These are phyloP conservation scores for Pristionchus maxplancki DNA, from an alignment of 2,888 invertebrate species.

Conservation along the genomic window DNA sequence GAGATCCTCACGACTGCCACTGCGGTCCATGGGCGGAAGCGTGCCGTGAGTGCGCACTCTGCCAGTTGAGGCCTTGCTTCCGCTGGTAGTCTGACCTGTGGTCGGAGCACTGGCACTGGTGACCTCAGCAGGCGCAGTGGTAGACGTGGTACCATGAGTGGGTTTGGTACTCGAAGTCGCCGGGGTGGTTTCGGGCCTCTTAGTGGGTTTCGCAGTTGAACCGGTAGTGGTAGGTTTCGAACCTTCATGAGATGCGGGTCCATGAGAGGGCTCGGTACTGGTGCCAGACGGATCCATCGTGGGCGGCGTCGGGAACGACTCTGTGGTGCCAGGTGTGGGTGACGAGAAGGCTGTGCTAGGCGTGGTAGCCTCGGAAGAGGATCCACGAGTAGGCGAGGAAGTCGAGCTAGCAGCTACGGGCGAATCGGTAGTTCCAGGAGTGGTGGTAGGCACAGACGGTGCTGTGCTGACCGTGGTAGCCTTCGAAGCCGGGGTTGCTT, in stretches of 20 bases:
- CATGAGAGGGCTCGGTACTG: not conserved
- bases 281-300: not conserved
- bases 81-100: not conserved
- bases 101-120: not conserved
- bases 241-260: not conserved
- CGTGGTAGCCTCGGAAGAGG: not conserved
- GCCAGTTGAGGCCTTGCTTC: not conserved
- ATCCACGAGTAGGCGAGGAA: too few relatives aligned
- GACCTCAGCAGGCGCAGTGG: not conserved
- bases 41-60: not conserved
- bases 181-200: not conserved
- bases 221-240: not conserved
- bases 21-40: not conserved
- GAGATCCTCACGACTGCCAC: not conserved
- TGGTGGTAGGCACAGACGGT: not conserved
- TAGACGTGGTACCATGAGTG: not conserved
- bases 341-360: not conserved
- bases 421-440: not conserved
- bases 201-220: not conserved
- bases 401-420: not conserved
- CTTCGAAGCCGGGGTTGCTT: not conserved
- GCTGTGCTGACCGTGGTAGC: not conserved
- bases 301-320: not conserved
- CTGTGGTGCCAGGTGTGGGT: not conserved
- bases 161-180: not conserved